Evolutionary conservation across 2,113 vertebrate genomes (phyloP).

Genomic region (Notarius quadriscutis): DNA sequence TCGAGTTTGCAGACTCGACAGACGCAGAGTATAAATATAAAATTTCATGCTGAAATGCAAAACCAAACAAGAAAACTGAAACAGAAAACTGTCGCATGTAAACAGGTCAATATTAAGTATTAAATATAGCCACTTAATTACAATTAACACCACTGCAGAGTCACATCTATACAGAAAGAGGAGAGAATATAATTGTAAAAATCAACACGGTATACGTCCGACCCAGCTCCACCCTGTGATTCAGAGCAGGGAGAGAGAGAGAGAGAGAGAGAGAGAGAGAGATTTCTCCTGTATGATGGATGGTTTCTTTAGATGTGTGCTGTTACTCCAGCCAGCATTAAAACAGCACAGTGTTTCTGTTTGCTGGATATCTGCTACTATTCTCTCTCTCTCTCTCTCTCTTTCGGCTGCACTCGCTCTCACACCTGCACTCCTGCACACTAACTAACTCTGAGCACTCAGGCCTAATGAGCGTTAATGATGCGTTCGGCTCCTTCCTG

Average conservation of each 20-base stretch:
- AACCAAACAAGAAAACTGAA: neutral
- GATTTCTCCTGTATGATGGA: neutral
- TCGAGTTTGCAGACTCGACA: too few relatives aligned
- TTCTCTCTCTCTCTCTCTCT: neutral
- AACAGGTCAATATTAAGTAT: neutral
- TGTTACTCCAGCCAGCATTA: neutral
- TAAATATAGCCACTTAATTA: neutral
- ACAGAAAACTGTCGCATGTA: neutral
- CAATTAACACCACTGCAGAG: neutral
- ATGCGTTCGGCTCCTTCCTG: conserved; percentile 25
- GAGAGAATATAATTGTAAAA: neutral
- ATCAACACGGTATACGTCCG: neutral
- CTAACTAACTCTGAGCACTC: conserved; percentile 26
- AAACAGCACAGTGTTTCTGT: neutral
- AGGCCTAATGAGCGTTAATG: conserved; percentile 45
- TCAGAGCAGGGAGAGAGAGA: neutral
- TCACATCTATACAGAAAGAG: neutral
- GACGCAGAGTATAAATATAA: neutral
- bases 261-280: neutral
- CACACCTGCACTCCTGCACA: conserved; percentile 5
- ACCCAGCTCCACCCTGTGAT: neutral
- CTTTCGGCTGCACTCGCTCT: neutral
- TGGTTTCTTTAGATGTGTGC: neutral
- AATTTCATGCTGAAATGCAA: neutral
- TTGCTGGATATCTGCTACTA: neutral